Evolutionary conservation across 37 sponge, comb jelly and placozoan species (phyloP), one percentile per base, ranked within the genome.

Genomic region (Amphimedon queenslandica): DNA sequence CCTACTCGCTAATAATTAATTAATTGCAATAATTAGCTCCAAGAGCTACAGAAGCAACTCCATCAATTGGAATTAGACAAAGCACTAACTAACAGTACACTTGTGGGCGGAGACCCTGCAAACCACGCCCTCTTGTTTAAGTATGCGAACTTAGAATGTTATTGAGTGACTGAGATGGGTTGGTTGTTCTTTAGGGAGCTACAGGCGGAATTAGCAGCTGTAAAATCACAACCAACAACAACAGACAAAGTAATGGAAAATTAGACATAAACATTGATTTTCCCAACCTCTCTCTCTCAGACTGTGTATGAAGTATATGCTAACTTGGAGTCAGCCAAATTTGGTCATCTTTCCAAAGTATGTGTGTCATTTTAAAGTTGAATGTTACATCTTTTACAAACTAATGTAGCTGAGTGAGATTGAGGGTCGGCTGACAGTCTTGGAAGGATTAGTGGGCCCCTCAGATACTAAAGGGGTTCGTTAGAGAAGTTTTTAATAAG

Each of bases 341-440:
- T 86, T 60, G 60, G 80, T 10, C 80, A 86, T 40, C 71, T 86
- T 35, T 86, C 86, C 2, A 86, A 86, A 70, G 86, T 86, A 40
- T 5, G 23, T 4, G 32, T 24, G 55, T 13, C 1, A 8, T 43
- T 57, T 18, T 61, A 42, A 35, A 42, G 47, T 40, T 38, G 40
- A 24, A 51, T 37, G 29, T 8, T 1, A 42, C 36, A 31, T 43
- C 58, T 35, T n/a, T n/a, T 67, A 31, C 57, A 47, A 47, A 47
- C 13, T 47, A 47, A 47, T 47, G 25, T 57, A 86, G 86, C 42
- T 86, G 71, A 86, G 86, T 75, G 76, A 79, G 34, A 65, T 86
- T 18, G 86, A 86, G 40, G 36, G 74, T 64, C 24, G 86, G 5
- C 57, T 86, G 58, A 64, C 71, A 6, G 63, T 34, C 18, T 56